These are phyloP conservation scores for Melipona quadrifasciata DNA, from an alignment of 1,140 invertebrate genomes.

Conservation along the genomic window DNA sequence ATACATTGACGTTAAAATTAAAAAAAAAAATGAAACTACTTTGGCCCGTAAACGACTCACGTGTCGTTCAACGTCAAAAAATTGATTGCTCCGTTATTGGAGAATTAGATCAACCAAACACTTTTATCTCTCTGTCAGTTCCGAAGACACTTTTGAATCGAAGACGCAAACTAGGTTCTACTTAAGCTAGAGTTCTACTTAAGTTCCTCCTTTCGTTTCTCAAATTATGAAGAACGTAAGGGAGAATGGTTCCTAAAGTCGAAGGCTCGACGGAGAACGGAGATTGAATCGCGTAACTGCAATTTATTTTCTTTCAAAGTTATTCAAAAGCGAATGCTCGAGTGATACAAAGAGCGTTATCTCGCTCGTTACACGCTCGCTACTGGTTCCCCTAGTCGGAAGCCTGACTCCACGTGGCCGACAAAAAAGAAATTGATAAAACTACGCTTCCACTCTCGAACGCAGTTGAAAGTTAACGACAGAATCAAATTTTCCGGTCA, in stretches of 20 bases:
- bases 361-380: not conserved
- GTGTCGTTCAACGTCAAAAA: too few relatives aligned
- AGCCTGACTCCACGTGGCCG: not conserved
- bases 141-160: too few relatives aligned
- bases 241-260: not conserved
- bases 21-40: too few relatives aligned
- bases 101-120: too few relatives aligned
- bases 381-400: not conserved
- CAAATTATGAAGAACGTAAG: not conserved
- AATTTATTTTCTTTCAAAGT: not conserved
- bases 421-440: conserved; percentile 7
- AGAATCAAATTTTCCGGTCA: not conserved
- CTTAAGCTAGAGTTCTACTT: too few relatives aligned
- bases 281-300: not conserved
- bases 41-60: too few relatives aligned
- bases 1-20: too few relatives aligned
- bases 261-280: not conserved
- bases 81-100: too few relatives aligned
- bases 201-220: not conserved
- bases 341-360: not conserved
- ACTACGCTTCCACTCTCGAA: not conserved
- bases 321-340: not conserved
- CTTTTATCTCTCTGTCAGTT: too few relatives aligned
- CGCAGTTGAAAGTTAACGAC: conserved; percentile 17
- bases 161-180: too few relatives aligned